Evolutionary conservation across 2,888 invertebrate genomes (phyloP), one percentile per base, ranked within the genome.

Genomic region (Thalpophila matura): DNA sequence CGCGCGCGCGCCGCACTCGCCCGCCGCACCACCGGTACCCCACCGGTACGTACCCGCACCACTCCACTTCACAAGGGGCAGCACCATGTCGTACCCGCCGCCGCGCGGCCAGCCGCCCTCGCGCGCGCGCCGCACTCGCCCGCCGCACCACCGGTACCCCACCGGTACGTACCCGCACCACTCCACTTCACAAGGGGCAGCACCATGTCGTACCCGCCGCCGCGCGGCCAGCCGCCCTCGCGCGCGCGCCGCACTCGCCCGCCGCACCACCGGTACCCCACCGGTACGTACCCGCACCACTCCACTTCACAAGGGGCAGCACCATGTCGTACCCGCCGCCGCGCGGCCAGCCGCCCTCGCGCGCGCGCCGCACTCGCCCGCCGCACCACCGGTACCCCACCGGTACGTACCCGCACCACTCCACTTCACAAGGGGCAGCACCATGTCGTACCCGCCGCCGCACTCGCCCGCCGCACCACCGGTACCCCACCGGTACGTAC

Each of bases 251-350:
- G 31, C 31, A 31, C 31, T 10, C 31, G 31, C 31, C 31, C 31
- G 31, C 31, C 74, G 29, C 66, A 64, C 12, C 31, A 31, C 31
- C 31, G 31, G 31, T 31, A 5, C 31, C 31, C 12, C 31, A n/a
- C 31, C 12, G 31, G 12, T n/a, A 31, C n/a, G n/a, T n/a, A n/a
- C 31, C 31, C 4, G 31, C 31, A 3, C n/a, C 31, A 31, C 31
- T 12, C 12, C 31, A n/a, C 31, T 10, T 4, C 31, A n/a, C 31
- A 31, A 10, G 95, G 69, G 91, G 93, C 75, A 80, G 88, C 57
- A 78, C 87, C 82, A 71, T 93, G 85, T 14, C 89, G 46, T 89
- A 86, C 86, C 88, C 87, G 75, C 82, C 87, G 69, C 79, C 86
- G 70, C 79, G 84, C 84, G 88, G 68, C 74, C 81, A 86, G 68